Evolutionary conservation across 2,797 vertebrate genomes (phyloP).

Genomic region (Enteromius afrohamiltoni): DNA sequence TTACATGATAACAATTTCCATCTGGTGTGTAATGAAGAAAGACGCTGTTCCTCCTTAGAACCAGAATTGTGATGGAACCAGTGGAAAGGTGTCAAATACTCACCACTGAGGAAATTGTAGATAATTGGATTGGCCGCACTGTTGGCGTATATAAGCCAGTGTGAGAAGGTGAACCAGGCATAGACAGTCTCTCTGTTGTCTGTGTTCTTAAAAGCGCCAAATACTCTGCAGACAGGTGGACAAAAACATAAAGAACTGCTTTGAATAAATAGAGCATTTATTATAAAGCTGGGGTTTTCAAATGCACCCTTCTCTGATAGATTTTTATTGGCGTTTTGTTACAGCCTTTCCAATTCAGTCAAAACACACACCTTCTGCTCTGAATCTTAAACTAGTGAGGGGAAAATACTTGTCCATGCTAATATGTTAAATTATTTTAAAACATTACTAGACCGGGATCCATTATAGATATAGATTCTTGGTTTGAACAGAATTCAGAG

Average conservation of each 20-base stretch:
- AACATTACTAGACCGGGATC: background rate
- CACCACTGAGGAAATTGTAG: constrained; percentile 98
- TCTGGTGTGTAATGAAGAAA: background rate
- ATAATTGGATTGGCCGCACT: constrained; percentile 98
- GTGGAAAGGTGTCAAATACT: constrained; percentile 67
- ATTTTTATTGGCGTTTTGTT: background rate
- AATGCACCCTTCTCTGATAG: background rate
- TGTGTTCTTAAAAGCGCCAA: constrained; percentile 90
- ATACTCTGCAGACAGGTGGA: constrained; percentile 80
- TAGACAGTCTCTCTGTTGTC: constrained; percentile 93
- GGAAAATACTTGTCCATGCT: background rate
- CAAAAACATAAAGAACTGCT: constrained; percentile 38
- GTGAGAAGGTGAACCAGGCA: constrained; percentile 96
- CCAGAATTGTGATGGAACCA: background rate
- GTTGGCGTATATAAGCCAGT: constrained; percentile 98
- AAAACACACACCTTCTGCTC: background rate
- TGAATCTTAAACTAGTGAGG: background rate
- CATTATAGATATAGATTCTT: background rate
- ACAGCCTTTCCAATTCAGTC: background rate
- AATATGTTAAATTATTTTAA: background rate
- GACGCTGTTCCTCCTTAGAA: background rate
- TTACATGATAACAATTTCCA: background rate
- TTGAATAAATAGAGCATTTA: background rate
- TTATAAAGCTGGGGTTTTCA: background rate
- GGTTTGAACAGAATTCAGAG: background rate